Evolutionary conservation across 2,113 vertebrate genomes (phyloP), one percentile per base, ranked within the genome.

Genomic region (Pangasianodon hypophthalmus): DNA sequence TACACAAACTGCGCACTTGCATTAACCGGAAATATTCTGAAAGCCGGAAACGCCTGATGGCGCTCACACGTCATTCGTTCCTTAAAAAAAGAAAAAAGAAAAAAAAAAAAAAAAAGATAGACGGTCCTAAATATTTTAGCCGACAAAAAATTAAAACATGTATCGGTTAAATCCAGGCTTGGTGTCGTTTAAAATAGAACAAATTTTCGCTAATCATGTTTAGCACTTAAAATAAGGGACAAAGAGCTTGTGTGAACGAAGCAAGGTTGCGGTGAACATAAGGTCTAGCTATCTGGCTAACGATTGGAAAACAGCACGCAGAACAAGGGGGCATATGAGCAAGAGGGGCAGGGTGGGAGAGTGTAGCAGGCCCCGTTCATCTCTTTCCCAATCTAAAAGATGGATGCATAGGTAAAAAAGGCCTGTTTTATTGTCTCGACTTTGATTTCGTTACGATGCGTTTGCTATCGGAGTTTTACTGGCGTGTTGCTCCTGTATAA

Each of bases 1-100:
- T 50, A n/a, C 50, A 46, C n/a, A 85, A 85, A 85, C 69, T 54
- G 29, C 85, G 82, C 64, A 60, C 44, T 52, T 52, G 41, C 26
- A 91, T 93, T 93, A 95, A 94, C 95, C 96, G 96, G 96, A 96
- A 96, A 95, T 92, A 93, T 69, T 94, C 92, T 92, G 85, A 91
- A 92, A 95, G 92, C 95, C 96, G 95, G 95, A 96, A 96, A 95
- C 95, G 94, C 94, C 95, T 94, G 87, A 93, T 93, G 95, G 94
- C 91, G 95, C 93, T 95, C 95, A 94, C 95, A 96, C 96, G 96
- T 96, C 96, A 96, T 94, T 95, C 94, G 94, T 92, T 95, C 94
- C 95, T 95, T 75, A 83, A 16, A 91, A 94, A 95, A 94, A 88
- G 71, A 84, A 88, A 88, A 88, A 54, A 13, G 94, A 90, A 84